Percentiles rank a stretch among this genome's conserved stretches.
These are phyloP conservation scores for Sepiola atlantica DNA, from an alignment of 2,888 invertebrate species.

Conservation along the genomic window DNA sequence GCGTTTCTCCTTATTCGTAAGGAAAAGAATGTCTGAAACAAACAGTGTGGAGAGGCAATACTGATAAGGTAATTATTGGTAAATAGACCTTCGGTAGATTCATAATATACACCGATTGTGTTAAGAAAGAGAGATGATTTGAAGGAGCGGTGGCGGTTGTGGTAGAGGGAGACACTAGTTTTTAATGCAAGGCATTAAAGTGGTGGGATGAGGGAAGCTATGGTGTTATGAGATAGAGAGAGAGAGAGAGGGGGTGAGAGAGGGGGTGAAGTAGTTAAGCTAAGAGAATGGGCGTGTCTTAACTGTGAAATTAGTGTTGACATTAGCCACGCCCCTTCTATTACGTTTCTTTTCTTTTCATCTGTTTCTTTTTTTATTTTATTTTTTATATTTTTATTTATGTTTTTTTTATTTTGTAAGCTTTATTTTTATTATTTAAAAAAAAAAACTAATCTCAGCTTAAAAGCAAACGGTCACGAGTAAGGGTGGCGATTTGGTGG, in stretches of 20 bases:
- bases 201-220: no score
- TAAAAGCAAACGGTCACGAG: neutral
- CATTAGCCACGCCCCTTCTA: constrained; percentile 13
- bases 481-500: neutral
- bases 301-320: neutral
- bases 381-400: no score
- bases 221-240: neutral
- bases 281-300: neutral
- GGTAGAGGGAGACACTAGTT: neutral
- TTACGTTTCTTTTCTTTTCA: neutral
- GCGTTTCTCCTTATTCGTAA: neutral
- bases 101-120: neutral
- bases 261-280: neutral
- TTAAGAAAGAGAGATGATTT: neutral
- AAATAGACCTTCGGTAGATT: neutral
- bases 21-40: constrained; percentile 14
- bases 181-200: neutral
- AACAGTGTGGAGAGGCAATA: neutral
- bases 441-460: constrained; percentile 8
- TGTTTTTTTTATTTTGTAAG: no score
- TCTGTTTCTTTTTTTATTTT: no score
- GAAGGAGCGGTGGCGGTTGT: neutral
- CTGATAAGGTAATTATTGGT: neutral
- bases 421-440: no score
- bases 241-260: neutral